Conservation (phyloP, 2,797 vertebrate genomes). For the Cetoscarus ocellatus region DNA sequence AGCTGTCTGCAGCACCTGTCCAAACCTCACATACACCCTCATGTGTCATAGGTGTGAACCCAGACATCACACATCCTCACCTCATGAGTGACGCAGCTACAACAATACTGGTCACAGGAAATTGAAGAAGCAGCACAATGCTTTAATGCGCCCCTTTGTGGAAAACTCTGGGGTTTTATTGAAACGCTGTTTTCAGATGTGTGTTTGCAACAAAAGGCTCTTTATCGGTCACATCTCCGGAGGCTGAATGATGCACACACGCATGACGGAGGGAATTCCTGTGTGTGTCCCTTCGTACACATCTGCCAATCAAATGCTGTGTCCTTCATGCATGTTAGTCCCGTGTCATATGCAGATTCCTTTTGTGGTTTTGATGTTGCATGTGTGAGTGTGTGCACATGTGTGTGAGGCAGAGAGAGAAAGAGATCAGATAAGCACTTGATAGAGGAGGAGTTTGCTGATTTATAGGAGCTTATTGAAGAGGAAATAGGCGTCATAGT, state of each 20-base stretch:
- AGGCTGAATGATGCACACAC: conserved; percentile 31
- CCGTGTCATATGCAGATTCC: conserved; percentile 62
- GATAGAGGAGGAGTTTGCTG: conserved; percentile 51
- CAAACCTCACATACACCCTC: conserved; percentile 23
- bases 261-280: conserved; percentile 36
- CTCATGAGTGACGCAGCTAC: not conserved
- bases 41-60: conserved; percentile 6
- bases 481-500: conserved; percentile 82
- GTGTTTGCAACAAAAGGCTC: conserved; percentile 40
- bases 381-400: conserved; percentile 19
- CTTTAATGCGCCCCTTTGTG: conserved; percentile 3
- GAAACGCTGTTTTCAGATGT: conserved; percentile 1
- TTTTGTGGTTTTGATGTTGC: conserved; percentile 39
- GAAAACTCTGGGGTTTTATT: conserved; percentile 25
- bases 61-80: conserved; percentile 9
- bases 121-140: conserved; percentile 36
- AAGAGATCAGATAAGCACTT: conserved; percentile 59
- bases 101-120: conserved; percentile 35
- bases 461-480: conserved; percentile 79
- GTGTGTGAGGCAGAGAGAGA: conserved; percentile 1
- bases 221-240: conserved; percentile 43
- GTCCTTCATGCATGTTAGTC: conserved; percentile 70
- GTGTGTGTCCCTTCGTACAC: conserved; percentile 31
- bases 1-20: conserved; percentile 55
- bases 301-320: conserved; percentile 65